A percentile compares a stretch with the other conserved stretches of the same genome.
Conservation (phyloP, 2,888 invertebrate genomes). For the Coenonympha arcania region DNA sequence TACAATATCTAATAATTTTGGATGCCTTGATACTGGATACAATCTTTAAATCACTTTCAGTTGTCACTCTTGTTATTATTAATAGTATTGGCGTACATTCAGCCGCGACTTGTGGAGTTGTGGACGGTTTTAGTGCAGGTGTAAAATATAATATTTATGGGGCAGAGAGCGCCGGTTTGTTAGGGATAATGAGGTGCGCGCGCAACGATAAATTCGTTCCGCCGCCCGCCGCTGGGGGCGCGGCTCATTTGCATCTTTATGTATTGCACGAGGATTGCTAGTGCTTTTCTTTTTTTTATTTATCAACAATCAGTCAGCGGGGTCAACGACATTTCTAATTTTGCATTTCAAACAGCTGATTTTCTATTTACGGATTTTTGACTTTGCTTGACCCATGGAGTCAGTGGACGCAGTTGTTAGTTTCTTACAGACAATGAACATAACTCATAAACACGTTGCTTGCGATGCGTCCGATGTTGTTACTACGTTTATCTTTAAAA, state of each 20-base stretch:
- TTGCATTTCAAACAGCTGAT: neutral
- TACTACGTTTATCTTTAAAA: no score
- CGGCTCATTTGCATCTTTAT: slow-evolving; percentile 66
- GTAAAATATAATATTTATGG: slow-evolving; percentile 72
- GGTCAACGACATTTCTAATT: slow-evolving; percentile 31
- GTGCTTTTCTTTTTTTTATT: slow-evolving; percentile 23
- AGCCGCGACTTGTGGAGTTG: neutral
- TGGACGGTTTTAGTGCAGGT: slow-evolving; percentile 53
- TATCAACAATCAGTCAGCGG: slow-evolving; percentile 33
- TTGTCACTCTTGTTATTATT: neutral
- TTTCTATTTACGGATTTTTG: neutral
- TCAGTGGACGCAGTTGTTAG: no score
- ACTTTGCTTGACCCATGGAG: no score
- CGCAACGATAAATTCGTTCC: slow-evolving; percentile 63
- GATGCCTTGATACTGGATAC: neutral
- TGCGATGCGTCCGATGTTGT: no score
- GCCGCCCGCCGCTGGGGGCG: slow-evolving; percentile 61
- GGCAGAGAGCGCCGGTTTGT: slow-evolving; percentile 67
- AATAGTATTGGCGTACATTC: neutral
- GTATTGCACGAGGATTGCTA: slow-evolving; percentile 47
- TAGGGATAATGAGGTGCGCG: slow-evolving; percentile 70
- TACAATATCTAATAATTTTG: no score
- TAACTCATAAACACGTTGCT: no score
- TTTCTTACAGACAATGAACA: no score
- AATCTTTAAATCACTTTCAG: neutral